Conservation (phyloP, 2,888 invertebrate species). For the Acanthoscelides obtectus region DNA sequence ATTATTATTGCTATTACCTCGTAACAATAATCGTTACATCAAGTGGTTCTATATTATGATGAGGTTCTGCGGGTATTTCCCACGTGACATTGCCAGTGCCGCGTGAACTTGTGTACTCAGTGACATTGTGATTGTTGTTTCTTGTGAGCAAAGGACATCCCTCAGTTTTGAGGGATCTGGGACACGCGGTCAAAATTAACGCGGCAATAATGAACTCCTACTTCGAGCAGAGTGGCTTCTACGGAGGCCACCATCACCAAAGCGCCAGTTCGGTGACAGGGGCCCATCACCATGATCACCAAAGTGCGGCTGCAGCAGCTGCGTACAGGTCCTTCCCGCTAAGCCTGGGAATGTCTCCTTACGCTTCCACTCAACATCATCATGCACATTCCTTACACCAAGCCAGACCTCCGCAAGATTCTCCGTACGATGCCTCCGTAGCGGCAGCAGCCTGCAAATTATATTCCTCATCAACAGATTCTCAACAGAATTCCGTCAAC, state of each 20-base stretch:
- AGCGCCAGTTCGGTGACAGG: constrained; percentile 60
- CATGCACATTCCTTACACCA: constrained; percentile 72
- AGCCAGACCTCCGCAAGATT: constrained; percentile 80
- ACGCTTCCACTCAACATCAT: constrained; percentile 63
- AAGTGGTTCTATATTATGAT: constrained; percentile 24
- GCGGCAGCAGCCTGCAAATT: constrained; percentile 79
- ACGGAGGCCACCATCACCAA: constrained; percentile 87
- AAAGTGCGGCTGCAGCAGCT: constrained; percentile 68
- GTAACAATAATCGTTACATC: constrained; percentile 47
- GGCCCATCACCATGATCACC: constrained; percentile 60
- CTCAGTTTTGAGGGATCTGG: constrained; percentile 34
- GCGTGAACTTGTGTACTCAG: constrained; percentile 11
- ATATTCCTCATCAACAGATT: constrained; percentile 61
- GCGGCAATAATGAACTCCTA: constrained; percentile 82
- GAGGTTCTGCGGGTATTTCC: not conserved
- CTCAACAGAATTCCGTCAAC: constrained; percentile 56
- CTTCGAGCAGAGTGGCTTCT: constrained; percentile 94
- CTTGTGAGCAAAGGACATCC: constrained; percentile 27
- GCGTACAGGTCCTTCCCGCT: constrained; percentile 82
- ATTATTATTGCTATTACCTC: constrained; percentile 43
- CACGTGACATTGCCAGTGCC: not conserved
- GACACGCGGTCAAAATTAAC: constrained; percentile 36
- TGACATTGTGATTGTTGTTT: constrained; percentile 13
- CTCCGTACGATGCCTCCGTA: constrained; percentile 87
- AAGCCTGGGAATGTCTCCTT: constrained; percentile 80